These are phyloP conservation scores for Bothrops jararaca DNA, from an alignment of 2,113 vertebrate species.

Conservation along the genomic window DNA sequence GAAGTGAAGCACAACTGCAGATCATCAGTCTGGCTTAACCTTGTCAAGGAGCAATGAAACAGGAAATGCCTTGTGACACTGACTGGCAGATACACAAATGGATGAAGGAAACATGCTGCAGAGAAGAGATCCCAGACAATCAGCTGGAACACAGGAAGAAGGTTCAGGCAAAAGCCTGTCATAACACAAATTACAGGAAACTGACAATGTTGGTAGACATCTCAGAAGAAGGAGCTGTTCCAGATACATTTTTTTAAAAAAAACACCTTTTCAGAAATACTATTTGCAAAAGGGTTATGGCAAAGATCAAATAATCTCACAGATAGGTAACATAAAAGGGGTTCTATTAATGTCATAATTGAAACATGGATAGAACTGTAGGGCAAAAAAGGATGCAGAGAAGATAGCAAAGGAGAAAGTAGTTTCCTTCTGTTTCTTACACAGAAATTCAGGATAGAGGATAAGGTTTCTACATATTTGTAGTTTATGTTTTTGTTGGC, in stretches of 20 bases:
- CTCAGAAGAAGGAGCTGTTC: conserved; percentile 61
- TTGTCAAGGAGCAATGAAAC: conserved; percentile 72
- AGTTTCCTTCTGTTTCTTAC: background rate
- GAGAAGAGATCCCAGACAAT: conserved; percentile 49
- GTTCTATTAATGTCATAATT: conserved; percentile 64
- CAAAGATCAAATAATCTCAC: conserved; percentile 47
- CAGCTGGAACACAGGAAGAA: conserved; percentile 50
- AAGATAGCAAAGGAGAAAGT: accelerated
- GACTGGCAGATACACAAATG: conserved; percentile 72
- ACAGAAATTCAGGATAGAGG: background rate
- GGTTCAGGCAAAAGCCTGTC: conserved; percentile 46
- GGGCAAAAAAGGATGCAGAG: conserved; percentile 38
- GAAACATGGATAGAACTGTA: conserved; percentile 44
- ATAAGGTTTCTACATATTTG: background rate
- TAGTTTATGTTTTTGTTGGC: background rate
- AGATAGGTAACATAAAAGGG: conserved; percentile 62
- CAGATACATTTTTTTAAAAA: conserved; percentile 59
- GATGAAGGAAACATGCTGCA: conserved; percentile 64
- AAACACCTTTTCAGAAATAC: conserved; percentile 48
- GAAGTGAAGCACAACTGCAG: conserved; percentile 75
- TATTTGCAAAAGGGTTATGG: conserved; percentile 48
- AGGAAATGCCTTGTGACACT: conserved; percentile 71
- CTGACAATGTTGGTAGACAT: conserved; percentile 51
- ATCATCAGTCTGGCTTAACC: conserved; percentile 78
- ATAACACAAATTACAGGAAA: conserved; percentile 59